Base-by-base conservation (phyloP, 1,140 invertebrate species). In the Leptestheria dahalacensis region DNA sequence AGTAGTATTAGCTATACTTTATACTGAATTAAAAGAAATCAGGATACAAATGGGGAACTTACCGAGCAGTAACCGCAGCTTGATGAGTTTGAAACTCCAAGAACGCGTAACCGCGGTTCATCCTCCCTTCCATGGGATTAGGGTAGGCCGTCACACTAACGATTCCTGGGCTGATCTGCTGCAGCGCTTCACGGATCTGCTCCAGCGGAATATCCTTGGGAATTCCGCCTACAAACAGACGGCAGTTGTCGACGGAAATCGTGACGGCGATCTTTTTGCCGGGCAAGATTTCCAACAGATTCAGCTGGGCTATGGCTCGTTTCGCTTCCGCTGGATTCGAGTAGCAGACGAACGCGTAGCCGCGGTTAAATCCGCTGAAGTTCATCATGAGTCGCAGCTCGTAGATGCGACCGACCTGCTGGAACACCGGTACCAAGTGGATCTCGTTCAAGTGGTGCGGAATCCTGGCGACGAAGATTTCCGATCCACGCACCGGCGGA, bases 371-470 rank as follows among this genome's bases (percentile, higher is more conserved):
- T 20, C 76, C 75, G 54, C 68, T 71, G 62, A 74, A 75, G 62
- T 79, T 77, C 74, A 79, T 76, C 78, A 79, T 80, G 12, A 79
- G 68, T 23, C 78, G 66, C 26, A 79, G 67, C 62, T 79, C 75
- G 65, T 77, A 78, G 29, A 79, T 71, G 53, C 69, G 66, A 1
- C 78, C 78, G 20, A 73, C 66, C 21, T 62, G 54, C 61, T 74
- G 71, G 64, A 79, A 76, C 4, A 78, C 65, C 3, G 77, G 77
- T 23, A 79, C 72, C 51, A 79, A 66, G 66, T 78, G 76, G 67
- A 77, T 73, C 66, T 80, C 78, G 63, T 69, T 77, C 60, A 73
- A 70, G 66, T 79, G 76, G n/a, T 75, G 65, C 12, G 78, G 78
- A 57, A 79, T 72, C 67, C 77, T 77, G 10, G 77, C 78, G 20